phyloP scores from a whole-genome alignment of 1,140 invertebrate genomes.

The Parasteatoda tepidariorum region DNA sequence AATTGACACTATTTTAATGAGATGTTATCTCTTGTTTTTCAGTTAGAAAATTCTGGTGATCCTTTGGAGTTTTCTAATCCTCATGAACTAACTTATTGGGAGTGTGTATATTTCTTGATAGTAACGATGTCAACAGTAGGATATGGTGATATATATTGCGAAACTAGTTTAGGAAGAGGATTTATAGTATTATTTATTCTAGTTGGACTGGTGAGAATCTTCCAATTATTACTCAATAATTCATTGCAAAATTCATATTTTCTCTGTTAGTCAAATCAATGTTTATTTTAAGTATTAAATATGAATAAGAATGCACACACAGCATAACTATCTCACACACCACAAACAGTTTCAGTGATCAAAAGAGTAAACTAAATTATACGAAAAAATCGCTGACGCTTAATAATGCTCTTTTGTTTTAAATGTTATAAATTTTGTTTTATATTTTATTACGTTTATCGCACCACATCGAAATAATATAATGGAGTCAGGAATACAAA shows the following conservation, averaged over 20 bases:
- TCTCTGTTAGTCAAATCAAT: not conserved
- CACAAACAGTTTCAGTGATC: too few species aligned
- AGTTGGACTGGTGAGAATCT: slow-evolving; percentile 93
- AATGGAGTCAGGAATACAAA: too few species aligned
- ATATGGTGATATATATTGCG: slow-evolving; percentile 97
- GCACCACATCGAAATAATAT: too few species aligned
- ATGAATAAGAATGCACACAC: too few species aligned
- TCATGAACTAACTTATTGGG: slow-evolving; percentile 94
- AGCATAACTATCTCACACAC: too few species aligned
- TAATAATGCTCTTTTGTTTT: too few species aligned
- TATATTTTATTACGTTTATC: too few species aligned
- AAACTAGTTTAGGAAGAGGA: slow-evolving; percentile 93
- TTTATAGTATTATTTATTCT: slow-evolving; percentile 99
- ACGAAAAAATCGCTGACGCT: too few species aligned
- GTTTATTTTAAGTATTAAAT: not conserved
- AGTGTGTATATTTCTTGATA: slow-evolving; percentile 97
- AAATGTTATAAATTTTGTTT: too few species aligned
- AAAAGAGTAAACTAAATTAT: too few species aligned
- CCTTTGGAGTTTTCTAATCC: slow-evolving; percentile 94
- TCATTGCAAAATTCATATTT: too few species aligned
- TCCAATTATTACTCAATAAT: not conserved
- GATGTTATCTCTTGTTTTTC: slow-evolving; percentile 61
- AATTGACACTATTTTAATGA: too few species aligned
- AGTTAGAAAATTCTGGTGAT: slow-evolving; percentile 98
- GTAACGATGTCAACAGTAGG: slow-evolving; percentile 99